A percentile compares a stretch with the other conserved stretches of the same genome.
These are phyloP conservation scores for Mormyrops boulengeri DNA, from an alignment of 2,797 vertebrate genomes.

Conservation along the genomic window DNA sequence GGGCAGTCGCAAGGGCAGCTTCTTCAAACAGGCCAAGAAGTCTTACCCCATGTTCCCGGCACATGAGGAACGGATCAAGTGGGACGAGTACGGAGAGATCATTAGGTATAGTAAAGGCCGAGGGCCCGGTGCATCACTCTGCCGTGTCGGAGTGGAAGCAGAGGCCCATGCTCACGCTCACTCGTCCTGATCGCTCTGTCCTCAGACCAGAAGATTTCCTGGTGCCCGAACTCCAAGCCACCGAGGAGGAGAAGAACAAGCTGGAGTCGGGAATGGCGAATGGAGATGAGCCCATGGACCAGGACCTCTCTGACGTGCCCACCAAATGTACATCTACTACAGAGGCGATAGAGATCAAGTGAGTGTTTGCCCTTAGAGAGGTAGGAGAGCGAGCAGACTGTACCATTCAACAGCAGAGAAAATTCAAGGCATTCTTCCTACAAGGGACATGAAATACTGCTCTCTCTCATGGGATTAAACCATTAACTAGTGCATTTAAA, in stretches of 20 bases:
- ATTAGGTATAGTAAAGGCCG: slow-evolving; percentile 76
- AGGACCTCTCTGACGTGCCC: slow-evolving; percentile 92
- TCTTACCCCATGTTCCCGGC: slow-evolving; percentile 97
- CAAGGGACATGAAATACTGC: background rate
- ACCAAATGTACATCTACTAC: slow-evolving; percentile 87
- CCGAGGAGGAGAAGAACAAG: slow-evolving; percentile 96
- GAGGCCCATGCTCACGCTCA: too few species aligned
- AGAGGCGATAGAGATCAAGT: slow-evolving; percentile 95
- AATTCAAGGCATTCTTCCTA: too few species aligned
- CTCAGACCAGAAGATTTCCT: slow-evolving; percentile 91
- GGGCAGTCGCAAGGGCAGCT: slow-evolving; percentile 89
- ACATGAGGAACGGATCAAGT: slow-evolving; percentile 94
- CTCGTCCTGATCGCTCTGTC: background rate
- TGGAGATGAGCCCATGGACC: slow-evolving; percentile 94
- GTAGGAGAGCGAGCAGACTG: background rate
- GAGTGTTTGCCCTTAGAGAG: slow-evolving; percentile 41
- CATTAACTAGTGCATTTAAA: background rate
- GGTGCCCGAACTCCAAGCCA: slow-evolving; percentile 93
- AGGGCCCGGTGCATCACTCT: background rate
- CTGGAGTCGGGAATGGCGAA: slow-evolving; percentile 88
- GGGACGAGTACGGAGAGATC: slow-evolving; percentile 98
- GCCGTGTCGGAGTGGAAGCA: background rate
- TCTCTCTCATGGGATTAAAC: background rate
- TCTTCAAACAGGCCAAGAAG: slow-evolving; percentile 99
- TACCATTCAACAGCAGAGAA: background rate